Percentiles rank a stretch among this genome's conserved stretches.
These are phyloP conservation scores for Metopia argyrocephala DNA, from an alignment of 2,888 invertebrate species.

Conservation along the genomic window DNA sequence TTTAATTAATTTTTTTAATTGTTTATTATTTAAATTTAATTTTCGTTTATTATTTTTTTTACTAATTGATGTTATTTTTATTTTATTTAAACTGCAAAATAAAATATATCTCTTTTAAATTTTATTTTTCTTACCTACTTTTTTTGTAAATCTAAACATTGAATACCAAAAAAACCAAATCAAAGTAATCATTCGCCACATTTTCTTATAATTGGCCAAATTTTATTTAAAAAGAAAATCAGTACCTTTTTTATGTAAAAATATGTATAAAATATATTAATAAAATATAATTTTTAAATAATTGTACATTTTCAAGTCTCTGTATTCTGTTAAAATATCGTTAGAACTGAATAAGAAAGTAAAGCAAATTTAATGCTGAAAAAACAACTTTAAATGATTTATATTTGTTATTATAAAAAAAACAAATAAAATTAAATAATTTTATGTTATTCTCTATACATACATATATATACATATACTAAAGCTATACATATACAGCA, in stretches of 20 bases:
- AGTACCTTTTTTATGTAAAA: constrained; percentile 56
- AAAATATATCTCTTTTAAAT: not conserved
- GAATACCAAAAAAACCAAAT: not conserved
- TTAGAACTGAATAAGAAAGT: not conserved
- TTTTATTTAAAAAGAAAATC: constrained; percentile 16
- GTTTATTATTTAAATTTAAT: not conserved
- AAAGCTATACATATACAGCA: constrained; percentile 21
- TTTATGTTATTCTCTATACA: not conserved
- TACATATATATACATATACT: constrained; percentile 30
- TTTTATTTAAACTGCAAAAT: not conserved
- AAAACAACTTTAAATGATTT: constrained; percentile 14
- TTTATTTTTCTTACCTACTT: too few species aligned
- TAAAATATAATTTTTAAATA: not conserved
- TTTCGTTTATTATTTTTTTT: not conserved
- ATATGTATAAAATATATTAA: not conserved
- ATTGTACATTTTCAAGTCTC: not conserved
- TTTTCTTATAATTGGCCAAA: not conserved
- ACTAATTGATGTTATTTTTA: not conserved
- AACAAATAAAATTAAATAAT: not conserved
- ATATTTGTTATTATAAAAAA: constrained; percentile 45
- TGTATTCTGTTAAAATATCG: constrained; percentile 3
- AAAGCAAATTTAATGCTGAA: constrained; percentile 19
- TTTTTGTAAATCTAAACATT: not conserved
- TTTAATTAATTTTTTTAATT: not conserved
- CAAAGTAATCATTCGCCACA: not conserved